Percentiles rank a stretch among this genome's conserved stretches.
Evolutionary conservation across 2,888 invertebrate genomes (phyloP).

Genomic region (Amitus sp.): DNA sequence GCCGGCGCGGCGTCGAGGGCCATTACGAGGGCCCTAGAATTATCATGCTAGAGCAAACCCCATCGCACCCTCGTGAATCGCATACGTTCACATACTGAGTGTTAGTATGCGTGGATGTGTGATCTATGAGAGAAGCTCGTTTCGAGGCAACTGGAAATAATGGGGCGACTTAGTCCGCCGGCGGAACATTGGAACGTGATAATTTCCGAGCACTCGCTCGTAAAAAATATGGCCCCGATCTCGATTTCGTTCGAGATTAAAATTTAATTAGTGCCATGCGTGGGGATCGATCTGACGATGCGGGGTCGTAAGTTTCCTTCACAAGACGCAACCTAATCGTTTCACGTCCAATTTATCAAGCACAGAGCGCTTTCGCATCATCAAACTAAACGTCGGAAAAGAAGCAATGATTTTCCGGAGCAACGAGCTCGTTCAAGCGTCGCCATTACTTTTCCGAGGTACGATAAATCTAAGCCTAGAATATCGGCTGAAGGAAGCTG

Average conservation of each 20-base stretch:
- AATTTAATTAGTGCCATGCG: not conserved
- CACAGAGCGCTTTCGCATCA: not conserved
- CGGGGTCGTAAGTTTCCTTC: not conserved
- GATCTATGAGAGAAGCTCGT: slow-evolving; percentile 8
- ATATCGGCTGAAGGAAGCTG: slow-evolving; percentile 48
- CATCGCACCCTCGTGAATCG: slow-evolving; percentile 27
- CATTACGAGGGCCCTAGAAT: slow-evolving; percentile 38
- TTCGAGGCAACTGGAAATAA: slow-evolving; percentile 4
- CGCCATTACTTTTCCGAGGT: slow-evolving; percentile 53
- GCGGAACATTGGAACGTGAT: slow-evolving; percentile 1
- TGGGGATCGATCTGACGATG: not conserved
- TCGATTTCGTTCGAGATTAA: not conserved
- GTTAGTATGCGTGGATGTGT: not conserved
- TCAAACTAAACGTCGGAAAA: too few relatives aligned
- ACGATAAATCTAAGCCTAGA: slow-evolving; percentile 56
- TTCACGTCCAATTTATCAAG: not conserved
- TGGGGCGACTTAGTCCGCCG: not conserved
- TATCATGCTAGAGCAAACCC: slow-evolving; percentile 33
- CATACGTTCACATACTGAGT: not conserved
- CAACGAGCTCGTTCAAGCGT: slow-evolving; percentile 39
- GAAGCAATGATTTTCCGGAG: slow-evolving; percentile 12
- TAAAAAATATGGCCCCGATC: not conserved
- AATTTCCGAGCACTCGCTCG: not conserved
- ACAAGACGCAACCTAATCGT: not conserved
- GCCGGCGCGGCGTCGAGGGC: slow-evolving; percentile 35